Base-by-base conservation (phyloP, 2,797 vertebrate genomes). In the Propithecus perrieri region DNA sequence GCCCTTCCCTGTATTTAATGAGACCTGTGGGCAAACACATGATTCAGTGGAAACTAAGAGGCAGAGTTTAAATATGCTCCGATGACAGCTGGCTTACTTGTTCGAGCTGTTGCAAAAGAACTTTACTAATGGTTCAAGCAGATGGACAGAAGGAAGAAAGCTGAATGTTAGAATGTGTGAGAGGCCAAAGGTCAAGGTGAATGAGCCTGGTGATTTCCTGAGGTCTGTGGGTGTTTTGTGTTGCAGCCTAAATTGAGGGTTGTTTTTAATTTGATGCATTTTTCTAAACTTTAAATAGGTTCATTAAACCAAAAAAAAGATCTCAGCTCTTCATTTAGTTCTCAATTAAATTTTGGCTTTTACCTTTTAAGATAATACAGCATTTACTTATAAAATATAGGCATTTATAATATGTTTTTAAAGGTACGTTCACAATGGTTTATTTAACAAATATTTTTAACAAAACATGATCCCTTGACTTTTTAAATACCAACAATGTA, bases 21-120 rank as follows among this genome's bases (percentile, higher is more conserved):
- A 98, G 98, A 91, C 98, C 97, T 98, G 53, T 96, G 98, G 98
- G 98, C 98, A 98, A 98, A 98, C 98, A 97, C 80, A 98, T 98
- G 98, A 98, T 98, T 98, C 98, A 98, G 98, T 98, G 98, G 98
- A 99, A 99, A 98, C 97, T 97, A 98, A 98, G 97, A 98, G 98
- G 98, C 98, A 98, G 98, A 98, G 98, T 98, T 98, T 98, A 98
- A 99, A 99, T 98, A 98, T 97, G 97, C 97, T 98, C 97, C 72
- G 98, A 98, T 99, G 99, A 99, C 99, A 99, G 98, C 98, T 98
- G 98, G 98, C 97, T 99, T 98, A 98, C 98, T 98, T 97, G 98
- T 97, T 97, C 76, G 96, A 97, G 98, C 98, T 98, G 97, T 98
- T 98, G 98, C 98, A 98, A 98, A 98, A 98, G 98, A 97, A 98